Conservation (phyloP, 2,888 invertebrate genomes). For the Microdon myrmicae region DNA sequence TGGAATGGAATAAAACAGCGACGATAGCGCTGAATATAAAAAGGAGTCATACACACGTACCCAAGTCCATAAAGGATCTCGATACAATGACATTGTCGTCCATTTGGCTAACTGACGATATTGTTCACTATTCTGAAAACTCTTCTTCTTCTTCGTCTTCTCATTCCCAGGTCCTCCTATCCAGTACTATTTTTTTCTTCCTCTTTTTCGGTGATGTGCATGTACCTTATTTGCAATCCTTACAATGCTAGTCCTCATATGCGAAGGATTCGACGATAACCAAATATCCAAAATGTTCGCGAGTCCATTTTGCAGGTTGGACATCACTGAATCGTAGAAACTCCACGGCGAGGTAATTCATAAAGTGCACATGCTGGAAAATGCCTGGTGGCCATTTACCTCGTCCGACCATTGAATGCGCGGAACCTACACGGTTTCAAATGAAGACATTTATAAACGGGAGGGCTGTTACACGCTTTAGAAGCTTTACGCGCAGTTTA, state of each 20-base stretch:
- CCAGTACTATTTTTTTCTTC: no score
- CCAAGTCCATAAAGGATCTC: constrained; percentile 36
- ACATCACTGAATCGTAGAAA: no score
- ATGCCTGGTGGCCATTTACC: constrained; percentile 50
- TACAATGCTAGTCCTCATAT: no score
- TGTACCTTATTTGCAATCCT: constrained; percentile 35
- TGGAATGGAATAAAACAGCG: no score
- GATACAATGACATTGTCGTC: constrained; percentile 47
- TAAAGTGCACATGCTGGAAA: constrained; percentile 51
- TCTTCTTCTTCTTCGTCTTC: constrained; percentile 6
- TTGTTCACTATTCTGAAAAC: no score
- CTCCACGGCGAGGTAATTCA: constrained; percentile 21
- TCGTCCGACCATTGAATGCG: constrained; percentile 27
- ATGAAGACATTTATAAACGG: constrained; percentile 35
- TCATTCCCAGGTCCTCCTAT: no score
- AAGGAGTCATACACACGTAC: constrained; percentile 17
- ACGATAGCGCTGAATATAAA: background rate
- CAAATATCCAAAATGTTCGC: constrained; percentile 51
- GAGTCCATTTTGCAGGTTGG: constrained; percentile 40
- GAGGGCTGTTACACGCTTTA: constrained; percentile 44
- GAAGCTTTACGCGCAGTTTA: constrained; percentile 46
- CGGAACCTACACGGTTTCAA: constrained; percentile 21
- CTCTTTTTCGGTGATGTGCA: background rate
- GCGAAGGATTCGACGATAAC: no score
- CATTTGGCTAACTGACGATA: constrained; percentile 37